Base-by-base conservation (phyloP, 2,113 vertebrate genomes). In the Zapornia atra region DNA sequence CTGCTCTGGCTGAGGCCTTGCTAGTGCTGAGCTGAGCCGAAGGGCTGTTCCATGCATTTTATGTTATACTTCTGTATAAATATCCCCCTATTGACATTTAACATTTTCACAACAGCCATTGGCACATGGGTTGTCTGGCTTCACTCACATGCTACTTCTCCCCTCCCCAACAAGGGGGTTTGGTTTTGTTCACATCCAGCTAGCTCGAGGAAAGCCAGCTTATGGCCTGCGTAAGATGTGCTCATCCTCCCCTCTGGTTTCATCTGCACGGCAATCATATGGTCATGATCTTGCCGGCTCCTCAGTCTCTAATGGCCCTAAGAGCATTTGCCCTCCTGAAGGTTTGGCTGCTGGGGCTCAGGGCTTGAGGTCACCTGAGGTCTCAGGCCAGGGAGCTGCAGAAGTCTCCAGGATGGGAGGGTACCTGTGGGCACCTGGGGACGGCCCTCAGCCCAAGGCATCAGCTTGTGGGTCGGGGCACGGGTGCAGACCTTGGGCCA, bases 31-130 rank as follows among this genome's bases (percentile, higher is more conserved):
- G 51, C 25, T 51, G 56, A 88, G 80, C 72, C 86, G 71, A 88
- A 94, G 29, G 15, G 70, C 44, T 86, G 64, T 60, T 92, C 92
- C 83, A 44, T 50, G 51, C 26, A 24, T 84, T 96, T 83, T n/a
- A 0, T 48, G 56, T 48, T 88, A 68, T 5, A 28, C 71, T 31
- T 88, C 75, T 46, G 20, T 54, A 38, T 70, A 83, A 97, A 88
- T 79, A 93, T 33, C 56, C 65, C 36, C 2, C 1, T 66, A 82
- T 38, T 86, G 92, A 78, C 91, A 89, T 86, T 88, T 63, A 59
- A 81, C 86, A 56, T 95, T 88, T 77, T 78, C 72, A 81, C 69
- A 84, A 25, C 64, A 78, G 72, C 65, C 91, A 84, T 22, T 4
- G 80, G 34, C 26, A 63, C 19, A 8, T 0, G 3, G 9, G 11